Conservation (phyloP, 2,888 invertebrate genomes). For the Elysia crispata region DNA sequence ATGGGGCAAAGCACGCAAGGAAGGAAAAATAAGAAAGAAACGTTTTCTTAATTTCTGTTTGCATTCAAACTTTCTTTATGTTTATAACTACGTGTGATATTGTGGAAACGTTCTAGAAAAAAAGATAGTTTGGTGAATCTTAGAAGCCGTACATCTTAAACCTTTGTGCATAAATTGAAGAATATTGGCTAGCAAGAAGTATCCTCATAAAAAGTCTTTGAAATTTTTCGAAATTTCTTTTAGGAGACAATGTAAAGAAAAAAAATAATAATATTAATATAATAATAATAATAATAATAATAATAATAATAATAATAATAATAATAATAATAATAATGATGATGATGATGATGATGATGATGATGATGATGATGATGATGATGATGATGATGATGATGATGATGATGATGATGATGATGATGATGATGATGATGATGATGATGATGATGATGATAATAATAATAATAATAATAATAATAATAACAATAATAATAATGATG, state of each 20-base stretch:
- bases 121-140: no score
- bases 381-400: slow-evolving; percentile 20
- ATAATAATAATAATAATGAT: neutral
- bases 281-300: neutral
- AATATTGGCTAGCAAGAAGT: no score
- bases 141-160: no score
- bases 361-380: slow-evolving; percentile 5
- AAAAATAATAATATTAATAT: no score
- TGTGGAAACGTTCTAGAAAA: no score
- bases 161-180: no score
- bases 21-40: neutral
- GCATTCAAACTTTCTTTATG: no score
- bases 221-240: no score
- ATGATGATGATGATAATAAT: slow-evolving; percentile 24
- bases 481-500: no score
- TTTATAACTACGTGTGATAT: no score
- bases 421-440: slow-evolving; percentile 32
- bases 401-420: slow-evolving; percentile 14
- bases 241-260: no score
- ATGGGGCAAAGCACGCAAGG: neutral
- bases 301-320: neutral
- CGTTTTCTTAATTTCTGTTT: neutral
- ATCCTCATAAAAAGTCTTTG: no score
- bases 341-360: neutral
- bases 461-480: slow-evolving; percentile 6